Conservation (phyloP, 2,888 invertebrate species). For the Spilosoma lubricipeda region DNA sequence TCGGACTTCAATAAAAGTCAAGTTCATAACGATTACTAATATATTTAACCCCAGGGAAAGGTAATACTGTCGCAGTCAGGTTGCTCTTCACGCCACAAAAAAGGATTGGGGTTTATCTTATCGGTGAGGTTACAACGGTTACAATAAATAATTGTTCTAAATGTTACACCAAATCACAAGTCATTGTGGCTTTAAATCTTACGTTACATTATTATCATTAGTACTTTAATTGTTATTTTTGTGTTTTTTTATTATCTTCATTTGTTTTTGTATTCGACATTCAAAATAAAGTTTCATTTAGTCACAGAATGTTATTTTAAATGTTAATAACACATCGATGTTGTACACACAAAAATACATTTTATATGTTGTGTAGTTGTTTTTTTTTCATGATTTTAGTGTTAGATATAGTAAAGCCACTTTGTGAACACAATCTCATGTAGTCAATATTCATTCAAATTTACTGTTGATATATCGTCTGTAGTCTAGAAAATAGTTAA, state of each 20-base stretch:
- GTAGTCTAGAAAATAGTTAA: neutral
- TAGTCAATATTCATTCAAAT: conserved; percentile 1
- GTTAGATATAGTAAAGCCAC: conserved; percentile 2
- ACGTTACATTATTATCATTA: conserved; percentile 13
- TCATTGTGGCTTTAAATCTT: conserved; percentile 13
- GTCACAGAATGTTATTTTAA: conserved; percentile 11
- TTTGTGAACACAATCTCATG: conserved; percentile 9
- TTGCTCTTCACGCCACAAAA: conserved; percentile 42
- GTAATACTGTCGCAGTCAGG: conserved; percentile 49
- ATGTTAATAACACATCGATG: conserved; percentile 21
- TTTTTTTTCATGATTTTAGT: conserved; percentile 6
- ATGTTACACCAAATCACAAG: conserved; percentile 32
- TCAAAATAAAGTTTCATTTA: conserved; percentile 10
- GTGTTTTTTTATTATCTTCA: neutral
- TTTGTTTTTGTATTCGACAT: conserved; percentile 6
- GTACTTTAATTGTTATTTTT: conserved; percentile 14
- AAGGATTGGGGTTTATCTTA: conserved; percentile 55
- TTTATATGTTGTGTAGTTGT: conserved; percentile 16
- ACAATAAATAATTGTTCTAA: conserved; percentile 28
- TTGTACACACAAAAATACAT: conserved; percentile 10
- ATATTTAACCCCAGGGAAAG: conserved; percentile 54
- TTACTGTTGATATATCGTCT: neutral
- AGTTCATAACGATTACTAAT: conserved; percentile 4
- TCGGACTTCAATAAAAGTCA: neutral
- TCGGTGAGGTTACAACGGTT: conserved; percentile 55